Percentiles rank a stretch among this genome's conserved stretches.
Evolutionary conservation across 2,113 vertebrate species (phyloP).

Genomic region (Plecotus auritus): DNA sequence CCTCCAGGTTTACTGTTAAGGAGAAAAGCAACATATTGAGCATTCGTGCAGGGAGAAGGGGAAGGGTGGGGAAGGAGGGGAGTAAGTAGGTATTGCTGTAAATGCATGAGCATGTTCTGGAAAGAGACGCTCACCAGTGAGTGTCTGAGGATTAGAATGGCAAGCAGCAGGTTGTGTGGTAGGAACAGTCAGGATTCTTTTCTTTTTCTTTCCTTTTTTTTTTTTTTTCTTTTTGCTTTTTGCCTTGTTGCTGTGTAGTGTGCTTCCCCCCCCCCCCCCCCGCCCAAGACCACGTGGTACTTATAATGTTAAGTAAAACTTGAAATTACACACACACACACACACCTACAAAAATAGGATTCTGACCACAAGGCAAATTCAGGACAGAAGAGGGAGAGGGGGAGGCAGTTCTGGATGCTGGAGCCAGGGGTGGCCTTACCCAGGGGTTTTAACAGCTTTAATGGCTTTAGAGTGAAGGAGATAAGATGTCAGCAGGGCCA

Average conservation of each 20-base stretch:
- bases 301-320: neutral
- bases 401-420: neutral
- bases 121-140: neutral
- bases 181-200: neutral
- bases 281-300: neutral
- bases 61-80: neutral
- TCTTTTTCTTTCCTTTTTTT: neutral
- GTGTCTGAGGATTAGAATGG: neutral
- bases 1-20: too few relatives aligned
- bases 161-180: neutral
- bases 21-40: neutral
- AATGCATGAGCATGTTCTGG: neutral
- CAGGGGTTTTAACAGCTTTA: accelerated
- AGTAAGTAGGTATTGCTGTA: neutral
- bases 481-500: accelerated
- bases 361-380: neutral
- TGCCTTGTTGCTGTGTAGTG: neutral
- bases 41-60: neutral
- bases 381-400: too few relatives aligned
- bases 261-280: too few relatives aligned
- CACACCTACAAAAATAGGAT: neutral
- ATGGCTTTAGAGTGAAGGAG: neutral
- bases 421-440: neutral
- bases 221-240: neutral
- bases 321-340: neutral